Conservation (phyloP, 2,113 vertebrate species). For the Syngnathus typhle region DNA sequence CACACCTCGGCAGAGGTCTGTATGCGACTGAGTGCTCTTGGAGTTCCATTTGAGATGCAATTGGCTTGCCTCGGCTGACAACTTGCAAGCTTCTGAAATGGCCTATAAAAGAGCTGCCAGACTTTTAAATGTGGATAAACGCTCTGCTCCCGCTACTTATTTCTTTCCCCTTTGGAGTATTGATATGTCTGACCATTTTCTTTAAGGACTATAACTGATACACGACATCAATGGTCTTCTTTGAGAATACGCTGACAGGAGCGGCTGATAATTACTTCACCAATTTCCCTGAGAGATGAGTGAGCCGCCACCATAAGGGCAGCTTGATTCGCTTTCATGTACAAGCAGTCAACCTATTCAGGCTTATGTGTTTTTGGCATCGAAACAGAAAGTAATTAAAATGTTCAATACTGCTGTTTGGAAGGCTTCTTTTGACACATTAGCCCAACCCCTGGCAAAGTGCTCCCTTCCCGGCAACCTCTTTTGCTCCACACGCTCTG, state of each 20-base stretch:
- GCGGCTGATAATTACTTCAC: conserved; percentile 61
- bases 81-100: not conserved
- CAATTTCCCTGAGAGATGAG: conserved; percentile 48
- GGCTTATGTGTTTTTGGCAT: conserved; percentile 46
- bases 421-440: conserved; percentile 65
- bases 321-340: conserved; percentile 64
- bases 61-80: conserved; percentile 33
- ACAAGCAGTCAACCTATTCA: conserved; percentile 64
- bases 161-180: conserved; percentile 19
- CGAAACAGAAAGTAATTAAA: conserved; percentile 67
- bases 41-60: conserved; percentile 25
- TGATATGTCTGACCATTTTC: conserved; percentile 37
- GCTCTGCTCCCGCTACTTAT: conserved; percentile 1
- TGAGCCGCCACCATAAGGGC: conserved; percentile 49
- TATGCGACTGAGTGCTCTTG: not conserved
- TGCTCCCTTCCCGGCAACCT: conserved; percentile 53
- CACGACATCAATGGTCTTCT: conserved; percentile 6
- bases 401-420: conserved; percentile 61
- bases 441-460: conserved; percentile 48
- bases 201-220: conserved; percentile 21
- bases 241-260: conserved; percentile 1
- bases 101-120: conserved; percentile 18
- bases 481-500: conserved; percentile 48
- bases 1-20: not conserved
- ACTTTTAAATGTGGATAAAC: conserved; percentile 21